Conservation (phyloP, 2,888 invertebrate species). For the Cephus spinipes region DNA sequence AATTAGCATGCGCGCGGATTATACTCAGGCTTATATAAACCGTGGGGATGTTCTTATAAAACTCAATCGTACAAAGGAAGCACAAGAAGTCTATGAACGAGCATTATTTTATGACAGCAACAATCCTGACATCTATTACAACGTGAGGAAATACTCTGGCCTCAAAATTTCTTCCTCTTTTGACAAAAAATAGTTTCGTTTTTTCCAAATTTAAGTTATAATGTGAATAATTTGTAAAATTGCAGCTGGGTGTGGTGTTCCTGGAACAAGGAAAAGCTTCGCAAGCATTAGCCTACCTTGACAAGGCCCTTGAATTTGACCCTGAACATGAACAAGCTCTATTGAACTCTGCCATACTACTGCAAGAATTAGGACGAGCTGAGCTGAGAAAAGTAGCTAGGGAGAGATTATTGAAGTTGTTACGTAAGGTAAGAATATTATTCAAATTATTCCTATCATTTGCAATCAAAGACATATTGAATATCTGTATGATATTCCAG, state of each 20-base stretch:
- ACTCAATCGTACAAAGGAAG: slow-evolving; percentile 92
- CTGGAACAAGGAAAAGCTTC: slow-evolving; percentile 92
- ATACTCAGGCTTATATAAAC: slow-evolving; percentile 96
- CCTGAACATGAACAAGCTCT: slow-evolving; percentile 96
- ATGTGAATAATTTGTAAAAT: not conserved
- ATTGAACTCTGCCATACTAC: slow-evolving; percentile 92
- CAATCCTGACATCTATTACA: slow-evolving; percentile 95
- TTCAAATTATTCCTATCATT: not conserved
- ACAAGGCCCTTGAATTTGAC: slow-evolving; percentile 91
- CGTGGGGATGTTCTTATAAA: slow-evolving; percentile 96
- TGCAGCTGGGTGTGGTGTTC: slow-evolving; percentile 91
- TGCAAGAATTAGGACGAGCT: slow-evolving; percentile 89
- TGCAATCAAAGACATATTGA: slow-evolving; percentile 8
- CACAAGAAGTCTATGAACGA: slow-evolving; percentile 93
- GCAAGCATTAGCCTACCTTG: slow-evolving; percentile 91
- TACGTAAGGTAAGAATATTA: slow-evolving; percentile 73
- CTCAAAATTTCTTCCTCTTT: no score
- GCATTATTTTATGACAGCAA: slow-evolving; percentile 93
- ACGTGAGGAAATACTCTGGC: slow-evolving; percentile 73
- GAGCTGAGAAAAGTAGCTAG: slow-evolving; percentile 84
- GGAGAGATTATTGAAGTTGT: slow-evolving; percentile 83
- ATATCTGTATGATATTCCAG: slow-evolving; percentile 51
- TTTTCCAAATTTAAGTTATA: not conserved
- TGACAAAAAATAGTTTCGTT: not conserved
- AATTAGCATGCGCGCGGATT: slow-evolving; percentile 97